Conservation (phyloP, 2,113 vertebrate genomes). For the Podilymbus podiceps region DNA sequence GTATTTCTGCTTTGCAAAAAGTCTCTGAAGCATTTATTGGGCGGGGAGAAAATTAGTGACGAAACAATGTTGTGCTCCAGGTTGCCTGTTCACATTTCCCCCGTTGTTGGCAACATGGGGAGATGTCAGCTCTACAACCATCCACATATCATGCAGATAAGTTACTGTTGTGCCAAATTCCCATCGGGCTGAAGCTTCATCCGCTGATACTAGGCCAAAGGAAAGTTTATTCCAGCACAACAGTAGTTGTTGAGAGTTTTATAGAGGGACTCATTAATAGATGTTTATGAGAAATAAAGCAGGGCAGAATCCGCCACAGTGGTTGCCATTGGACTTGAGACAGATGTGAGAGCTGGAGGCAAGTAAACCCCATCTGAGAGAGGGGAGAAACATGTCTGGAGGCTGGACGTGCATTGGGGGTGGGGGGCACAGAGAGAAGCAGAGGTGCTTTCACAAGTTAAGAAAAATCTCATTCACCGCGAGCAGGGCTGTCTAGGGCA, state of each 20-base stretch:
- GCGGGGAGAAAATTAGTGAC: neutral
- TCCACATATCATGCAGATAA: neutral
- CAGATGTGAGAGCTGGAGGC: neutral
- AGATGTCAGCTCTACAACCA: neutral
- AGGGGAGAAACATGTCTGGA: neutral
- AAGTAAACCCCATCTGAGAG: neutral
- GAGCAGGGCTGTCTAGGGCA: neutral
- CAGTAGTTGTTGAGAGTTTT: neutral
- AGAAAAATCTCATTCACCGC: neutral
- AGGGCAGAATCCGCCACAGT: neutral
- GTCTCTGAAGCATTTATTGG: neutral
- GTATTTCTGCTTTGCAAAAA: neutral
- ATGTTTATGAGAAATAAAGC: neutral
- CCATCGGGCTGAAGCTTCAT: neutral
- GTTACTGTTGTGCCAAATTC: neutral
- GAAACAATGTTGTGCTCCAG: neutral
- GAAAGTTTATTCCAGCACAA: neutral
- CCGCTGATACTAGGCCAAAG: neutral
- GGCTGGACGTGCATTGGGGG: neutral
- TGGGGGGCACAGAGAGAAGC: neutral
- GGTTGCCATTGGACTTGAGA: neutral
- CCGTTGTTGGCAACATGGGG: rapidly evolving
- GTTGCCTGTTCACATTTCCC: neutral
- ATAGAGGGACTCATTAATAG: neutral
- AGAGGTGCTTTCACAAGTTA: neutral